Base-by-base conservation (phyloP, 2,797 vertebrate species). In the Argentina silus region DNA sequence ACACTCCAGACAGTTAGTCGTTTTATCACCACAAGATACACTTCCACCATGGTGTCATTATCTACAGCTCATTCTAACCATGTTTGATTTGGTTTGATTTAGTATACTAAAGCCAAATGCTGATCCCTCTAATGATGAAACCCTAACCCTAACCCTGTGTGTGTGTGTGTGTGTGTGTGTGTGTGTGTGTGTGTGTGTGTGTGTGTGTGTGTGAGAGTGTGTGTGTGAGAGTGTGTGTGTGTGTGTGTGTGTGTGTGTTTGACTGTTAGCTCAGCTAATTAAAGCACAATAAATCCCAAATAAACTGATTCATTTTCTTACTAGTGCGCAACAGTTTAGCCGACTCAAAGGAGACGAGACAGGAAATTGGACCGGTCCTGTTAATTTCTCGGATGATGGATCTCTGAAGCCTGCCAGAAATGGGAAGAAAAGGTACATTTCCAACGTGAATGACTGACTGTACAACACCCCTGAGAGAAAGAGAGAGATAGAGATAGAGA, bases 261-360 rank as follows among this genome's bases (percentile, higher is more conserved):
- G 86, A 78, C 65, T 83, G 50, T 43, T 42, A n/a, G 47, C 43
- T 60, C 56, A 60, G 44, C 44, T 48, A 27, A 61, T 48, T 67
- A 23, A 74, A 83, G 80, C 78, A 83, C 75, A 81, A 84, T 78
- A 86, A 88, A 87, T 80, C 77, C 78, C 82, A 90, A 94, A 95
- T 96, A 95, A 92, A 97, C 92, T 98, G 91, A 95, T 95, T 98
- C 93, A 1, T 98, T 98, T 94, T 98, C 92, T 98, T 95, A 93
- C 93, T 96, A 99, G 98, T 96, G 95, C 95, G 83, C 95, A 97
- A 95, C 96, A 97, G 94, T 97, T 97, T 96, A 97, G 94, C 93
- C 96, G 96, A 97, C 96, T 98, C 96, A 97, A 93, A 96, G 96
- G 95, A 87, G 96, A 97, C 94, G 96, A 97, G 87, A 93, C 95